Base-by-base conservation (phyloP, 1,140 invertebrate species). In the Tribolium madens region DNA sequence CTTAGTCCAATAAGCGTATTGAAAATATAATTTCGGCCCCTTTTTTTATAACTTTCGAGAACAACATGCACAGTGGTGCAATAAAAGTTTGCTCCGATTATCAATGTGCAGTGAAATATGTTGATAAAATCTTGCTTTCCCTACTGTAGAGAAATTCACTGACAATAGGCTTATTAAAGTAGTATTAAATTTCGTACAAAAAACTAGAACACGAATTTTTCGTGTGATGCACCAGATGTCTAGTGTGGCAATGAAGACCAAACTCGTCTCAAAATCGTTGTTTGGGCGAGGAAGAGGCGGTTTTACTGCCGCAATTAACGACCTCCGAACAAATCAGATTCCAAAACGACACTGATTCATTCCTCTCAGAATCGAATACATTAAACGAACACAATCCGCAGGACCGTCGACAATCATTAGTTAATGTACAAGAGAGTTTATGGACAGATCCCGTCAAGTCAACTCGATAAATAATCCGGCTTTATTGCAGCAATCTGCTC, bases 321-420 rank as follows among this genome's bases (percentile, higher is more conserved):
- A 21, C 52, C 52, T 57, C 52, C 17, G 36, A 52, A 72, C 70
- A 26, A 72, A 72, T 72, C 70, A 72, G 70, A 72, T 72, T 72
- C 70, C 70, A 46, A 52, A 31, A 50, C 70, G 70, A 72, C 70
- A 72, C 50, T 72, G 70, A 72, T 72, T 72, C 70, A 72, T 72
- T 72, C 42, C 7, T 52, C 42, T 12, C 15, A 33, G 10, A 10
- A 52, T 72, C 18, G n/a, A 15, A 31, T 72, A 52, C 26, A 52
- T 72, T 71, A 71, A 50, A 69, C 68, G 47, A 60, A 72, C 70
- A 72, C 46, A 72, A 64, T 64, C 57, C 68, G 47, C 46, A 72
- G 42, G 50, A 72, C 46, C 70, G 50, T 71, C 47, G 42, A 50
- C 47, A 71, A 50, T 50, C 70, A 72, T 72, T 72, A 72, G 70